phyloP scores from a whole-genome alignment of 2,888 invertebrate species.

The Scaptomyza tumidula region DNA sequence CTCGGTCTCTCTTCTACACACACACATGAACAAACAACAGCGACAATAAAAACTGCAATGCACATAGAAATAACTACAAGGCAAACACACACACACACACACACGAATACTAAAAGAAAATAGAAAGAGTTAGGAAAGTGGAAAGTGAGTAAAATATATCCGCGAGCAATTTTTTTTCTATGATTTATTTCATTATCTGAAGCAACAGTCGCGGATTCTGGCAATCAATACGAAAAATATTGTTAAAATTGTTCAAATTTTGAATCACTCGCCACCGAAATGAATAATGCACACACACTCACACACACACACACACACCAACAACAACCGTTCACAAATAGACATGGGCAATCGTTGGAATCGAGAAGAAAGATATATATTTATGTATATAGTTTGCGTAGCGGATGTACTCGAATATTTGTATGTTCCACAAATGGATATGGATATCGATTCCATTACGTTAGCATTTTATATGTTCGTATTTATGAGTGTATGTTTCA shows the following conservation, averaged over 20 bases:
- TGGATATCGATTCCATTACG: slow-evolving; percentile 55
- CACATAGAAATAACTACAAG: slow-evolving; percentile 44
- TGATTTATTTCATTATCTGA: slow-evolving; percentile 70
- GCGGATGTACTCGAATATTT: slow-evolving; percentile 11
- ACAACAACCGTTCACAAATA: slow-evolving; percentile 18
- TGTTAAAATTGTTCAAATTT: slow-evolving; percentile 58
- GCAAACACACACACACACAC: not conserved
- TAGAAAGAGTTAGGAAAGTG: not conserved
- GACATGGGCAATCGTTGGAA: slow-evolving; percentile 3
- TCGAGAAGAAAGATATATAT: not conserved
- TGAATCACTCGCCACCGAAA: slow-evolving; percentile 70
- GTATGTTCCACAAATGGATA: slow-evolving; percentile 42
- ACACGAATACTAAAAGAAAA: not conserved
- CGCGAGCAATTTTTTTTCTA: slow-evolving; percentile 37
- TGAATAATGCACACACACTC: slow-evolving; percentile 66
- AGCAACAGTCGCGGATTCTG: slow-evolving; percentile 49
- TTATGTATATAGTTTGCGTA: no score
- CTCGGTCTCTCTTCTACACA: slow-evolving; percentile 6
- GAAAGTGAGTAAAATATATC: slow-evolving; percentile 13
- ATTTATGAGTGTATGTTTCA: slow-evolving; percentile 34
- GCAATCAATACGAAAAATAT: slow-evolving; percentile 52
- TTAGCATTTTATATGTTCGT: slow-evolving; percentile 41
- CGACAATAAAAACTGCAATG: slow-evolving; percentile 21
- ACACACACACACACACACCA: slow-evolving; percentile 45
- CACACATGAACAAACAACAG: slow-evolving; percentile 32